Base-by-base conservation (phyloP, 2,113 vertebrate genomes). In the Oxyura jamaicensis region DNA sequence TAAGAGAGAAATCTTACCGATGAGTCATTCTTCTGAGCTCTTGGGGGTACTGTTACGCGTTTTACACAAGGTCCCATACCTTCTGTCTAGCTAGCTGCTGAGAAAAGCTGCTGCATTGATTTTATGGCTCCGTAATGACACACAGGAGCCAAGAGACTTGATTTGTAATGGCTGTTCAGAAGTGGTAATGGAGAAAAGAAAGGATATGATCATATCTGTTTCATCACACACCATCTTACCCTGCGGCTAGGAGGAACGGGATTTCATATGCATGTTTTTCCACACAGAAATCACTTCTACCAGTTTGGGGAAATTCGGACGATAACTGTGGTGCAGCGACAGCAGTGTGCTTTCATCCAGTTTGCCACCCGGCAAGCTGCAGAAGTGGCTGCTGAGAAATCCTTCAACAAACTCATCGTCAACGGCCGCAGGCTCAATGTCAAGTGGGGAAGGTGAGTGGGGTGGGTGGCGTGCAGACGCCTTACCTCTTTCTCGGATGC, bases 281-380 rank as follows among this genome's bases (percentile, higher is more conserved):
- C 13, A 4, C 20, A 5, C 93, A 99, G 99, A 98, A 99, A 98
- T 97, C 99, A 99, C 91, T 99, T 99, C 92, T 99, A 99, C 96
- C 99, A 99, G 97, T 99, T 99, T 93, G 99, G 99, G 41, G 99
- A 99, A 97, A 99, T 99, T 52, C 98, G 99, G 42, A 99, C 99
- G 1, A 99, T 99, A 85, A 99, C 99, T 0, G 98, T 99, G 5
- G 99, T 99, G 21, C 99, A 99, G 95, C 98, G 99, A 91, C 99
- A 99, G 78, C 99, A 99, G 46, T 99, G 99, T 74, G 99, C 99
- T 28, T 99, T 99, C 93, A 99, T 99, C 96, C 99, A 99, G 98
- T 99, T 99, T 78, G 99, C 99, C 80, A 99, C 99, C 2, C 97
- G 99, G 8, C 99, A 99, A 72, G 96, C 99, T 11, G 99, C 99